A percentile compares a stretch with the other conserved stretches of the same genome.
Conservation (phyloP, 2,888 invertebrate genomes). For the Myopa testacea region DNA sequence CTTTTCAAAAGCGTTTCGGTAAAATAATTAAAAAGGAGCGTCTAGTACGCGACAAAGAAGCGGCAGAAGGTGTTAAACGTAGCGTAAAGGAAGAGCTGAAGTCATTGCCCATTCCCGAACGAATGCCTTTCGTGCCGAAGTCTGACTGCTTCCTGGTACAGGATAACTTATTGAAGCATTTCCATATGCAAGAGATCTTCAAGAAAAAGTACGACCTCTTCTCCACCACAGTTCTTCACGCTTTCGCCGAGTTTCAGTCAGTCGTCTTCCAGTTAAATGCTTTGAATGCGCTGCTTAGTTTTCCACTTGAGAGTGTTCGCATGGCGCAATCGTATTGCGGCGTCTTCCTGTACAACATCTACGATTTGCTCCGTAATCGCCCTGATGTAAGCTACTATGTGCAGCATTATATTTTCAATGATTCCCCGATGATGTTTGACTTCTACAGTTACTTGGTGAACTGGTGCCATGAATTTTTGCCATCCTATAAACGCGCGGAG, state of each 20-base stretch:
- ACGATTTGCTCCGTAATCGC: conserved; percentile 73
- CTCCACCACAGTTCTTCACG: conserved; percentile 61
- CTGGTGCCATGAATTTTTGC: conserved; percentile 62
- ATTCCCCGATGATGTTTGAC: conserved; percentile 64
- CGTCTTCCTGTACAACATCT: conserved; percentile 81
- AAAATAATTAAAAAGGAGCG: conserved; percentile 60
- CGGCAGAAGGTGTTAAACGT: conserved; percentile 52
- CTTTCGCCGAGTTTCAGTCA: conserved; percentile 66
- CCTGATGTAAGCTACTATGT: conserved; percentile 71
- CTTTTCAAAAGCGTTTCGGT: conserved; percentile 61
- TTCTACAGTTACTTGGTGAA: conserved; percentile 60
- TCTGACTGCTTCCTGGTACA: conserved; percentile 63
- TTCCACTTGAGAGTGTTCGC: conserved; percentile 72
- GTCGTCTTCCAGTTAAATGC: conserved; percentile 63
- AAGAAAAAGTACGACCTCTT: conserved; percentile 65
- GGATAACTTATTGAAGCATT: conserved; percentile 61
- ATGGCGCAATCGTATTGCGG: conserved; percentile 79
- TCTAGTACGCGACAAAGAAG: conserved; percentile 55
- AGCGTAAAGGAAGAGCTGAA: conserved; percentile 51
- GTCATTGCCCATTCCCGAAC: conserved; percentile 53
- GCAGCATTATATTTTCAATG: conserved; percentile 68
- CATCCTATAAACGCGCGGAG: conserved; percentile 55
- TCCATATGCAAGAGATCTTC: conserved; percentile 65
- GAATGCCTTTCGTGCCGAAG: conserved; percentile 59
- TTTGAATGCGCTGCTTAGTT: conserved; percentile 75